Base-by-base conservation (phyloP, 2,113 vertebrate species). In the Recurvirostra avosetta region DNA sequence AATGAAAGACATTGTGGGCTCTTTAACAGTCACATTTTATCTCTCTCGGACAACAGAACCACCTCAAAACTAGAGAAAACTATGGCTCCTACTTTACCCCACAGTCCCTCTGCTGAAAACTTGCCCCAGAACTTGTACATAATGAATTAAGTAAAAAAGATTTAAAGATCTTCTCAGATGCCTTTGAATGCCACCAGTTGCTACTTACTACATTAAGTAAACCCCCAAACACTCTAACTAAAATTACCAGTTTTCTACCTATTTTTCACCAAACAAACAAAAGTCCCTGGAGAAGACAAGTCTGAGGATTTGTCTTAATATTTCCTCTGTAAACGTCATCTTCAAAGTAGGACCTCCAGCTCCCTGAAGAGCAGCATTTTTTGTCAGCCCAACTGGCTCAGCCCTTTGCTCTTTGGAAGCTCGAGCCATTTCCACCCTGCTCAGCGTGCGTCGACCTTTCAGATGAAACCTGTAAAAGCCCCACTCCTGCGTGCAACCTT, bases 401-500 rank as follows among this genome's bases (percentile, higher is more conserved):
- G 49, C 20, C 27, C 59, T 73, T 73, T 32, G 29, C 34, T 43
- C 13, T 26, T 30, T 2, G 43, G 72, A 78, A 88, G 65, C 72
- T 66, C 1, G 1, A 84, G 50, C 34, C 3, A 0, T 34, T 67
- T 61, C 65, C 72, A 43, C 20, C 2, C 47, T 29, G 34, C 47
- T 38, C 40, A 18, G 30, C 2, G 5, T 1, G 0, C 30, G n/a
- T 41, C 2, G 2, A 15, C 32, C 77, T 50, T 67, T 47, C 72
- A 73, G 72, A 29, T 1, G 1, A 61, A 49, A 56, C 71, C 32
- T 15, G 9, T 36, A 41, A 41, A 47, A 72, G 43, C 65, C 53
- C 47, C 65, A 7, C 11, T 66, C 30, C 56, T 20, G 38, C 4
- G 1, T 45, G 29, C 38, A 43, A 21, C 32, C 26, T 18, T 23